A percentile compares a stretch with the other conserved stretches of the same genome.
Conservation (phyloP, 2,113 vertebrate species). For the Drymodes brunneopygia region DNA sequence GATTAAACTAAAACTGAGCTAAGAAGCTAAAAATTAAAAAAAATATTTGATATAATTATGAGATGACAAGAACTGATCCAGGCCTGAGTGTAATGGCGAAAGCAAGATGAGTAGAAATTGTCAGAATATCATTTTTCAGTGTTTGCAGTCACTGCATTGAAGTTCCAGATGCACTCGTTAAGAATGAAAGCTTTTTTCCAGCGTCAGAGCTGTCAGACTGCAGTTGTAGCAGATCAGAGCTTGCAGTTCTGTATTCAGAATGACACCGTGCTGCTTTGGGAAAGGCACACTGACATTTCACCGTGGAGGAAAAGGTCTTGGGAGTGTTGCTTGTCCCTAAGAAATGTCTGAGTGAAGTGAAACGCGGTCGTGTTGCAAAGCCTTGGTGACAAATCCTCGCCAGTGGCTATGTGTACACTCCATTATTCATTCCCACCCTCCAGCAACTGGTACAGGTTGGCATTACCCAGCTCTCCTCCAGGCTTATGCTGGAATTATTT, state of each 20-base stretch:
- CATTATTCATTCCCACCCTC: neutral
- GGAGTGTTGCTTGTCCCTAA: neutral
- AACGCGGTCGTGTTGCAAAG: accelerated
- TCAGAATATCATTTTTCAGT: neutral
- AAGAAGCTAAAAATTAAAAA: neutral
- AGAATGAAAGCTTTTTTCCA: neutral
- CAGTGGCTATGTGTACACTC: neutral
- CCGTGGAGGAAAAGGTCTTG: neutral
- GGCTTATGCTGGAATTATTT: neutral
- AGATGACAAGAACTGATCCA: neutral
- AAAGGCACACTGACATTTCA: neutral
- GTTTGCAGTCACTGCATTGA: neutral
- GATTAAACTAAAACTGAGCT: neutral
- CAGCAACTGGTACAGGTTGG: neutral
- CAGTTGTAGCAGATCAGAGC: neutral
- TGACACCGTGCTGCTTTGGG: neutral
- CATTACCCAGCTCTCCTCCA: neutral
- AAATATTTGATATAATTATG: neutral
- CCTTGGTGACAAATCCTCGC: neutral
- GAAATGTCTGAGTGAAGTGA: neutral
- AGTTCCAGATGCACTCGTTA: neutral
- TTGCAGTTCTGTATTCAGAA: neutral
- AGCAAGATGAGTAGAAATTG: neutral
- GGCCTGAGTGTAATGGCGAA: neutral
- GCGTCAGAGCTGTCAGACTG: accelerated